Conservation (phyloP, 2,888 invertebrate genomes). For the Campoplex nolae region DNA sequence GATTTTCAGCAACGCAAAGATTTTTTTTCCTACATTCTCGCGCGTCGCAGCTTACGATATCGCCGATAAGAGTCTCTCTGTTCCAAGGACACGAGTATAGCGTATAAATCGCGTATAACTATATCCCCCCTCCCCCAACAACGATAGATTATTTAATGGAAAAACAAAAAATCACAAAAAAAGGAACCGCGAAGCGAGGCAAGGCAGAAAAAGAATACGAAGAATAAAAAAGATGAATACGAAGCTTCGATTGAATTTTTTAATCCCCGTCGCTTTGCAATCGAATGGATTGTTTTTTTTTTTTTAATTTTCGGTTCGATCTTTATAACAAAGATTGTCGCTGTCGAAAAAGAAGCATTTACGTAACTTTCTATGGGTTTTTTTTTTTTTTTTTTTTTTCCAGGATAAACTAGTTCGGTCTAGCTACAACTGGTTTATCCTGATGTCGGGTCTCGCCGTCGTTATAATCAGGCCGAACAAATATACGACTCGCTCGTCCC, state of each 20-base stretch:
- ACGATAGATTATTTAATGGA: slow-evolving; percentile 69
- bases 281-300: background rate
- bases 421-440: background rate
- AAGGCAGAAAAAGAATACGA: background rate
- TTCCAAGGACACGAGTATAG: slow-evolving; percentile 64
- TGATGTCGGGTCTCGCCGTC: background rate
- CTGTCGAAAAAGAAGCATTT: too few relatives aligned
- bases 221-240: slow-evolving; percentile 35
- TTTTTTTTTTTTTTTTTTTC: background rate
- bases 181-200: background rate
- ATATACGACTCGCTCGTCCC: background rate
- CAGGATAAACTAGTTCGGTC: too few relatives aligned
- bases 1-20: background rate
- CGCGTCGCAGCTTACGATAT: slow-evolving; percentile 46
- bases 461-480: background rate
- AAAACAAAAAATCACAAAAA: slow-evolving; percentile 38
- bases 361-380: too few relatives aligned
- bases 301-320: too few relatives aligned
- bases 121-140: slow-evolving; percentile 33
- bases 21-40: slow-evolving; percentile 29
- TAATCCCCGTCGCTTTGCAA: background rate
- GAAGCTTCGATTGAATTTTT: slow-evolving; percentile 45
- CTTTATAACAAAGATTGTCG: too few relatives aligned
- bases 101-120: slow-evolving; percentile 57
- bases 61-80: slow-evolving; percentile 56